A percentile compares a stretch with the other conserved stretches of the same genome.
Conservation (phyloP, 2,113 vertebrate genomes). For the Asarcornis scutulata region DNA sequence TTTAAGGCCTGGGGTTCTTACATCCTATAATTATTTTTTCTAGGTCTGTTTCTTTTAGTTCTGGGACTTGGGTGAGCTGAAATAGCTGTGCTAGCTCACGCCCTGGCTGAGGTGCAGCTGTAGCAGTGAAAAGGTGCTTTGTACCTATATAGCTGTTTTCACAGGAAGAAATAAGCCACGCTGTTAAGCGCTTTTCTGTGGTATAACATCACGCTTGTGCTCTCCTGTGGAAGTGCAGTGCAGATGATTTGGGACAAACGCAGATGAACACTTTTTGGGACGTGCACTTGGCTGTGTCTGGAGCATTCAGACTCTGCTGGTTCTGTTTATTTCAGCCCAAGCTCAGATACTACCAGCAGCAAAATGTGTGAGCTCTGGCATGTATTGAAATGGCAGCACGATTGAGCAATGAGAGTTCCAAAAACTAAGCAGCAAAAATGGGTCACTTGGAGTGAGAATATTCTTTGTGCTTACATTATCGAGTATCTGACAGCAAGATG, state of each 20-base stretch:
- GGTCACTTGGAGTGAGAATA: neutral
- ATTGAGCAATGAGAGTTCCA: neutral
- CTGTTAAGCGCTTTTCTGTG: rapidly evolving
- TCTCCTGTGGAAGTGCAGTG: neutral
- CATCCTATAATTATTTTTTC: neutral
- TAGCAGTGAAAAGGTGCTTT: neutral
- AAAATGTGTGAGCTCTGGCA: neutral
- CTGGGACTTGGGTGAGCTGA: neutral
- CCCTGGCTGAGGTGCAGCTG: neutral
- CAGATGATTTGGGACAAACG: neutral
- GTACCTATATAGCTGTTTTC: neutral
- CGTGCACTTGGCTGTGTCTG: neutral
- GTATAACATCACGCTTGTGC: neutral
- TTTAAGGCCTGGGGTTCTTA: neutral
- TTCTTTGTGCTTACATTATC: neutral
- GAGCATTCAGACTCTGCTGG: neutral
- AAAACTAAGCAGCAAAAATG: conserved; percentile 23
- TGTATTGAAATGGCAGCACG: neutral
- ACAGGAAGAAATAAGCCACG: rapidly evolving
- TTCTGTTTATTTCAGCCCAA: neutral
- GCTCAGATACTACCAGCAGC: neutral
- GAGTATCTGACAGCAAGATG: neutral
- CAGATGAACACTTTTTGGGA: neutral
- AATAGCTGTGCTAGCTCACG: neutral
- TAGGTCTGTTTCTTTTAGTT: neutral